phyloP scores from a whole-genome alignment of 2,113 vertebrate genomes.

The Oreochromis tanganicae region DNA sequence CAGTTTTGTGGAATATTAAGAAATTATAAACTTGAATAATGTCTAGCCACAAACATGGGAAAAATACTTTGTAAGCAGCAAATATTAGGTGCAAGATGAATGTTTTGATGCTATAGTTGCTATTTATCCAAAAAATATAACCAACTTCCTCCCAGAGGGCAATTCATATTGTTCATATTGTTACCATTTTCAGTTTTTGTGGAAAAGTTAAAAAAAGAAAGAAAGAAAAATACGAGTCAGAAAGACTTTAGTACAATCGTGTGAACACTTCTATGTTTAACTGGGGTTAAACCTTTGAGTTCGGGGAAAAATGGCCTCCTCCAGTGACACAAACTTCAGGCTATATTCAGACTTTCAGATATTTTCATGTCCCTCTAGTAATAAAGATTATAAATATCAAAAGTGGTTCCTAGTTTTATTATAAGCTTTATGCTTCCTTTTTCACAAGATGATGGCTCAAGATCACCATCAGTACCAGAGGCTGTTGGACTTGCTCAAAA shows the following conservation, averaged over 20 bases:
- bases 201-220: neutral
- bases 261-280: neutral
- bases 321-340: neutral
- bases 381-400: neutral
- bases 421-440: neutral
- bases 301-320: fast-evolving
- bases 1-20: neutral
- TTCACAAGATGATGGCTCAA: neutral
- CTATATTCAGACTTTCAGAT: neutral
- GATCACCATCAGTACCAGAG: neutral
- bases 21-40: neutral
- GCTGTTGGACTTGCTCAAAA: neutral
- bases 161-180: neutral
- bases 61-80: neutral
- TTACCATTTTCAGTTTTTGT: neutral
- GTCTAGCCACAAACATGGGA: neutral
- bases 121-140: neutral
- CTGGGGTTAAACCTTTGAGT: neutral
- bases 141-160: fast-evolving
- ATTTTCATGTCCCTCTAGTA: neutral
- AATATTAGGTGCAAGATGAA: neutral
- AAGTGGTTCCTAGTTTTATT: neutral
- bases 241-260: neutral
- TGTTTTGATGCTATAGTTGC: neutral
- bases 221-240: fast-evolving